These are phyloP conservation scores for Leptinotarsa juncta DNA, from an alignment of 2,888 invertebrate genomes.

Conservation along the genomic window DNA sequence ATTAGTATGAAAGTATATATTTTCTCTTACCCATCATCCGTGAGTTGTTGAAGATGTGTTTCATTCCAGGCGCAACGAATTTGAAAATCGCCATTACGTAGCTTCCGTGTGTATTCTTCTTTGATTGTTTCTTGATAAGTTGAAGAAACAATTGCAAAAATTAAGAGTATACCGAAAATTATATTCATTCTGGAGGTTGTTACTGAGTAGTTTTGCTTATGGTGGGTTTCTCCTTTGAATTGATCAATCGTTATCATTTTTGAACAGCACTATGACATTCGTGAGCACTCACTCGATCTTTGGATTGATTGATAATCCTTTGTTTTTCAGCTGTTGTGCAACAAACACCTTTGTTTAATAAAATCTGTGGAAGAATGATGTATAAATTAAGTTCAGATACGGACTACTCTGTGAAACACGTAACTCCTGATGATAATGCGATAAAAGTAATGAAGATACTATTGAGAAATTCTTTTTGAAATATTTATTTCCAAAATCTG, in stretches of 20 bases:
- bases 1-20: background rate
- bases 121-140: background rate
- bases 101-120: background rate
- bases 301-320: background rate
- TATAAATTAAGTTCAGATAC: too few relatives aligned
- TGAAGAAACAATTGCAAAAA: background rate
- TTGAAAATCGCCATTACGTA: constrained; percentile 3
- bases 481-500: too few relatives aligned
- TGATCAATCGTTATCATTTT: background rate
- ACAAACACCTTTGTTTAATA: background rate
- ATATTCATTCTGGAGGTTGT: background rate
- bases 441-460: too few relatives aligned
- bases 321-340: background rate
- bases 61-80: background rate
- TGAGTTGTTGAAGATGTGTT: background rate
- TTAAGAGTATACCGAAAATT: background rate
- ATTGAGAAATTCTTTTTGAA: too few relatives aligned
- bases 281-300: background rate
- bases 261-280: background rate
- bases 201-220: background rate
- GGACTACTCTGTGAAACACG: too few relatives aligned
- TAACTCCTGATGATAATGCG: too few relatives aligned
- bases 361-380: background rate
- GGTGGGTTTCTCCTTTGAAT: background rate
- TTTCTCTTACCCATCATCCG: constrained; percentile 5